Evolutionary conservation across 2,113 vertebrate genomes (phyloP).

Genomic region (Alosa alosa): DNA sequence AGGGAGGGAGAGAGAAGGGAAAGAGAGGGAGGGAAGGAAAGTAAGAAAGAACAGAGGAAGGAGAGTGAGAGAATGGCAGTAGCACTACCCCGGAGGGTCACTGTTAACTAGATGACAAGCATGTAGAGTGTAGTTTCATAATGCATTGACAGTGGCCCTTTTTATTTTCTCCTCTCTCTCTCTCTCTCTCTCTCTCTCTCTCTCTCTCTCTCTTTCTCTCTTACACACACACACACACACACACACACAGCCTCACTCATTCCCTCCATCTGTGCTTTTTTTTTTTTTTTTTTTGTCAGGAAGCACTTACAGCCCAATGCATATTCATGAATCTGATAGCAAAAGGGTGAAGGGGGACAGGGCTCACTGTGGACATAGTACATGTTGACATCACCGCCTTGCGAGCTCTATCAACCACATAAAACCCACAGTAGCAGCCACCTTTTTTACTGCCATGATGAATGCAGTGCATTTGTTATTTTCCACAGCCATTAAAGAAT

Average conservation of each 20-base stretch:
- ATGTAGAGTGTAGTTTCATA: conserved; percentile 29
- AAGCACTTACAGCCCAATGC: conserved; percentile 5
- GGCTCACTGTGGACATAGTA: neutral
- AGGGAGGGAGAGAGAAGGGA: neutral
- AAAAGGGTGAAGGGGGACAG: neutral
- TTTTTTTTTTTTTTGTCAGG: conserved; percentile 13
- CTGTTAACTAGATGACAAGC: conserved; percentile 23
- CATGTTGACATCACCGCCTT: conserved; percentile 5
- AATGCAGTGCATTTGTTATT: neutral
- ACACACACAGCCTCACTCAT: neutral
- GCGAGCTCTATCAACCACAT: neutral
- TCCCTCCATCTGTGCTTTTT: conserved; percentile 11
- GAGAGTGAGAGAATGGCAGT: neutral
- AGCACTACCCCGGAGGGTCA: conserved; percentile 15
- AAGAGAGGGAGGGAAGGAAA: conserved; percentile 4
- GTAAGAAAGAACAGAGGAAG: neutral
- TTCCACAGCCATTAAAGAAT: neutral
- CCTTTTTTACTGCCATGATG: neutral
- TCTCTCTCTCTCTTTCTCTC: neutral
- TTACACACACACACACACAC: neutral
- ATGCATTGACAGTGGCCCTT: conserved; percentile 11
- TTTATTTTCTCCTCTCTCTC: conserved; percentile 5
- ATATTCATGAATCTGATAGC: conserved; percentile 12
- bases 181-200: neutral
- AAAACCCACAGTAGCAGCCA: conserved; percentile 4